Base-by-base conservation (phyloP, 2,888 invertebrate genomes). In the Tanypteryx hageni region DNA sequence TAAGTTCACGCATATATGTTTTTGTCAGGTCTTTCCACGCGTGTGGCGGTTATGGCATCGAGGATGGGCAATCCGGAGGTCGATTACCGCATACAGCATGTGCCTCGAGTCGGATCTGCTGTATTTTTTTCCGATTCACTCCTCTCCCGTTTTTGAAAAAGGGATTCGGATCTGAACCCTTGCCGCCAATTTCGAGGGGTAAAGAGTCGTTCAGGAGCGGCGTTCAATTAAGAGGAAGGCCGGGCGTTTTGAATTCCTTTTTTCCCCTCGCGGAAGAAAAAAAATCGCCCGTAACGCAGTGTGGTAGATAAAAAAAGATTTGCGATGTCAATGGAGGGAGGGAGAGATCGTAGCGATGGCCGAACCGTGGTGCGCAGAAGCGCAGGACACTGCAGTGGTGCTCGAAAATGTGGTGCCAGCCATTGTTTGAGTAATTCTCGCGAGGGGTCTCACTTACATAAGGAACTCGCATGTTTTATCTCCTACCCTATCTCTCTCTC, bases 361-460 rank as follows among this genome's bases (percentile, higher is more conserved):
- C 82, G 82, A 82, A 11, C 27, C 14, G 82, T 18, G 44, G 44
- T 83, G 83, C 83, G 83, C 83, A 83, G 83, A 83, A 83, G 16
- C 83, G 83, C 18, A 57, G 83, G 83, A n/a, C 83, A 83, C 83
- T 83, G 83, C 83, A 83, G 83, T 83, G 83, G 83, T 44, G 83
- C 83, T 83, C 76, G 27, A 44, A 76, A 27, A 76, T 76, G 22
- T 76, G 76, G 22, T 76, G 56, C 83, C 83, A 10, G 83, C 83
- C 83, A 83, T 83, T 83, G 83, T 83, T 83, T 82, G 82, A 82
- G 27, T 14, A 64, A 7, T n/a, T 64, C 64, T 64, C 64, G 64
- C n/a, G 56, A 44, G 44, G 56, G 76, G 68, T 22, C 68, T 18
- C 68, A 10, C 27, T 76, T 76, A 76, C 76, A 76, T 76, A 76